phyloP scores from a whole-genome alignment of 1,140 invertebrate genomes.

The Calephelis virginiensis region DNA sequence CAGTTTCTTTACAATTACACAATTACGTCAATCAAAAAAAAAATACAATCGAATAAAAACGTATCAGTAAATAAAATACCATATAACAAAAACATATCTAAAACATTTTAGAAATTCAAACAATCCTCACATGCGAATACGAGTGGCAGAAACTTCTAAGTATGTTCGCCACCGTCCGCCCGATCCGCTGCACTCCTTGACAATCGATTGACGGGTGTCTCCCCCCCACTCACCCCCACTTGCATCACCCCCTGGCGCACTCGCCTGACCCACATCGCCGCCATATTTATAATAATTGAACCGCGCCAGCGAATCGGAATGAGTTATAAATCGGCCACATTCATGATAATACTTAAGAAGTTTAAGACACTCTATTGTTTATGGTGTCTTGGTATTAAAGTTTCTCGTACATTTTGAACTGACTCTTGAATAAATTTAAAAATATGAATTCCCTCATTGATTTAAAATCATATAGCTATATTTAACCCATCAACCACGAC shows the following conservation, averaged over 20 bases:
- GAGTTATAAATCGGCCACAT: conserved; percentile 62
- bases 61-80: no score
- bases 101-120: conserved; percentile 8
- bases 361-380: conserved; percentile 20
- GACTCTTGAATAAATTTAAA: background rate
- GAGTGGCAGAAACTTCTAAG: conserved; percentile 15
- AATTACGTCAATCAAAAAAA: no score
- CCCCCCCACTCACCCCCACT: conserved; percentile 38
- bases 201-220: conserved; percentile 77
- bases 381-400: conserved; percentile 1
- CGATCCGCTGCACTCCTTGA: conserved; percentile 65
- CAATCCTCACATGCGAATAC: conserved; percentile 4
- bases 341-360: conserved; percentile 47
- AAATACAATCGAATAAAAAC: background rate
- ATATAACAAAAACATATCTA: no score
- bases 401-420: background rate
- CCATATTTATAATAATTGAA: conserved; percentile 78
- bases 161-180: conserved; percentile 33
- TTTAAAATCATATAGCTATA: no score
- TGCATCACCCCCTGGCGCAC: conserved; percentile 42
- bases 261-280: conserved; percentile 69
- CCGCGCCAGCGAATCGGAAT: conserved; percentile 58
- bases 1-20: no score
- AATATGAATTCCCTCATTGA: no score
- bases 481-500: no score